Base-by-base conservation (phyloP, 2,888 invertebrate species). In the Heliconius aoede region DNA sequence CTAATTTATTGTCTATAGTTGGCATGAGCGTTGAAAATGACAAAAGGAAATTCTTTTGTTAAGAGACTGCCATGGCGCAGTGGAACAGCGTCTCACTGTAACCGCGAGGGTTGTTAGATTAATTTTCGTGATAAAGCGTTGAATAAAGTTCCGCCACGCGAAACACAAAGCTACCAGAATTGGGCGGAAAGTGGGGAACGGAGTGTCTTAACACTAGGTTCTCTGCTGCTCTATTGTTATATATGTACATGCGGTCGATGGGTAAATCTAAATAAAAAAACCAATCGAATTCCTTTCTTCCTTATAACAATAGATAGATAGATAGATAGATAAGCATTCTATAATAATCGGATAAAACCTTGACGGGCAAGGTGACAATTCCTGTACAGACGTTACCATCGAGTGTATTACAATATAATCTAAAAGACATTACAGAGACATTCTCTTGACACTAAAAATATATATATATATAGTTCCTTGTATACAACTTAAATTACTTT, bases 391-490 rank as follows among this genome's bases (percentile, higher is more conserved):
- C 61, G 61, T 30, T 28, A 28, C 5, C 30, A 30, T 3, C 61
- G 1, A 28, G 9, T 62, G 40, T 62, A 73, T 64, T 74, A 67
- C 36, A 74, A 55, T 74, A 74, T 58, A 24, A 67, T 74, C 67
- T 74, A 74, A 74, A 74, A 67, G 5, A 67, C 74, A 58, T 74
- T 74, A 74, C 21, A 18, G 15, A 18, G 3, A 32, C 60, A 72
- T 61, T 60, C 26, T 26, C 24, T 61, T 58, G 26, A 15, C 13
- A 46, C 28, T 55, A 69, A 55, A 51, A 65, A 65, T 18, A 7
- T 24, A 36, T 36, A n/a, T n/a, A n/a, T n/a, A n/a, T 24, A 15
- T 65, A 36, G 36, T 65, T 65, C 24, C 65, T 36, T 65, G 26
- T 26, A 36, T 24, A 24, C 64, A 15, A 64, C n/a, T 36, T 7